Evolutionary conservation across 2,888 invertebrate species (phyloP), one percentile per base, ranked within the genome.

Genomic region (Malthinus flaveolus): DNA sequence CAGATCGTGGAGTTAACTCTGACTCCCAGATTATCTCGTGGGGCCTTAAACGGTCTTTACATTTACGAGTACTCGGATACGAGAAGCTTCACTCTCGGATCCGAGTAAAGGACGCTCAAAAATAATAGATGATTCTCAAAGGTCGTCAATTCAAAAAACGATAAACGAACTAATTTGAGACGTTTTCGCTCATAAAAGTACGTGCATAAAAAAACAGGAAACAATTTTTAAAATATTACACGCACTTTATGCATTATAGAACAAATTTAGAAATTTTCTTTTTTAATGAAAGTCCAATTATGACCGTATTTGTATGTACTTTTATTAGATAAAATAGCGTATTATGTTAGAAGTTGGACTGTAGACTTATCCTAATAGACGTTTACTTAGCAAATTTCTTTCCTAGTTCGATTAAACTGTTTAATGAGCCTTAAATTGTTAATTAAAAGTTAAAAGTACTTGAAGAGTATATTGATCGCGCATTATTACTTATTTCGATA

Each of bases 251-350:
- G 11, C 13, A 11, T 42, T 42, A 51, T 51, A 42, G 42, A 51
- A 33, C 39, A 51, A 42, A 42, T 42, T 32, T 51, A 49, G 34
- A 46, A 47, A 53, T 36, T 53, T 53, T 53, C 53, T 53, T 47
- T 53, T 53, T 51, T 32, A 42, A 44, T 51, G 33, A 51, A 51
- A 51, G 34, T 39, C 32, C 42, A 51, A 51, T 51, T 51, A 51
- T 42, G 39, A 42, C 39, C 39, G 39, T 42, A 42, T 23, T 23
- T 23, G 23, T 23, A 23, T 23, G 23, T 23, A 23, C 23, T 23
- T 23, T 23, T 23, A 23, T 42, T 42, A 42, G 39, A 42, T 42
- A 42, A 42, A 32, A 51, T 51, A 51, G 33, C 31, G 15, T 39
- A 51, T 51, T 51, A 51, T 51, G 36, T 13, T 13, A 36, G 37